These are phyloP conservation scores for Lucilia sericata DNA, from an alignment of 1,140 invertebrate genomes.

Conservation along the genomic window DNA sequence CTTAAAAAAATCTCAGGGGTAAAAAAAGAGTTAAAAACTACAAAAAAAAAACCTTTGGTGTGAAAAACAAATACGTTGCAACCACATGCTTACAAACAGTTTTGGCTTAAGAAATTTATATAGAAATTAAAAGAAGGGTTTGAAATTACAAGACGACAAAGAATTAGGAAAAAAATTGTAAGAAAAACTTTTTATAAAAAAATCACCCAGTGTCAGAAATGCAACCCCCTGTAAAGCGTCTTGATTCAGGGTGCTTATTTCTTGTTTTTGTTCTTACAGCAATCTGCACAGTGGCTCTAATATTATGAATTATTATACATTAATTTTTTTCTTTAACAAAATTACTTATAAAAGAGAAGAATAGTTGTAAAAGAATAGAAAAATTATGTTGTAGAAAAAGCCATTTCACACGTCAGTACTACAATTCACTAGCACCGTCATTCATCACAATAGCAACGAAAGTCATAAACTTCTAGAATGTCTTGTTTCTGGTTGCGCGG, in stretches of 20 bases:
- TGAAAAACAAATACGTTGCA: conserved; percentile 31
- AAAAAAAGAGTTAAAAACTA: not conserved
- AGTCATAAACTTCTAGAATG: conserved; percentile 13
- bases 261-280: not conserved
- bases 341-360: conserved; percentile 11
- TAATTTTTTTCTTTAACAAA: conserved; percentile 31
- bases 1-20: conserved; percentile 28
- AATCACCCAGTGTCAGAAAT: conserved; percentile 14
- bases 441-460: not conserved
- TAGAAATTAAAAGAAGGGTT: conserved; percentile 30
- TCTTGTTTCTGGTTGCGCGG: not conserved
- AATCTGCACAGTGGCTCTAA: conserved; percentile 10
- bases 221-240: conserved; percentile 38
- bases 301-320: conserved; percentile 36
- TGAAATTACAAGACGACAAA: conserved; percentile 3
- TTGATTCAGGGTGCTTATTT: conserved; percentile 35
- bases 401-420: conserved; percentile 28
- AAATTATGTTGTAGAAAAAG: not conserved
- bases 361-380: not conserved
- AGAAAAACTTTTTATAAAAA: conserved; percentile 16
- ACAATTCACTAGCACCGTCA: not conserved
- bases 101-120: conserved; percentile 10
- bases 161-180: not conserved
- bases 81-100: conserved; percentile 40
- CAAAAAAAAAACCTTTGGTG: not conserved